phyloP scores from a whole-genome alignment of 2,888 invertebrate genomes.

The Drosophila subsilvestris region DNA sequence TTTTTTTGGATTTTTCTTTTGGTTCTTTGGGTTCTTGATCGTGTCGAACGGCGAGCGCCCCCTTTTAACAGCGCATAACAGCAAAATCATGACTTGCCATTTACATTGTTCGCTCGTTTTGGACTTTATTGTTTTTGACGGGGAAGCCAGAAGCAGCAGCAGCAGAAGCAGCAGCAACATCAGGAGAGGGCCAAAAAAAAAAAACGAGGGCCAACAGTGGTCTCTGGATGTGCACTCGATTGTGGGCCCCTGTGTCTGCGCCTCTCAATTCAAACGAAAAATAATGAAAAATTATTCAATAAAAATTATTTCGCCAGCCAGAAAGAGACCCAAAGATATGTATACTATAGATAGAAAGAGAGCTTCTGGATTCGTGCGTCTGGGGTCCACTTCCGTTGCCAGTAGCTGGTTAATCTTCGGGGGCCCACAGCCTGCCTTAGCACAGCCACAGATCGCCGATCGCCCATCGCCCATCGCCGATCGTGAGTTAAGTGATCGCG shows the following conservation, averaged over 20 bases:
- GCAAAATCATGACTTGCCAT: slow-evolving; percentile 83
- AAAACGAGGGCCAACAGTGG: slow-evolving; percentile 32
- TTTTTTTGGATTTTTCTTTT: slow-evolving; percentile 51
- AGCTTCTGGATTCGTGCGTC: slow-evolving; percentile 62
- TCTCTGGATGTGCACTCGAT: slow-evolving; percentile 42
- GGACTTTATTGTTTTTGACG: slow-evolving; percentile 83
- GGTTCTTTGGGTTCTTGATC: slow-evolving; percentile 80
- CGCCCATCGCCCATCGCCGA: slow-evolving; percentile 83
- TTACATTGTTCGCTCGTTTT: slow-evolving; percentile 83
- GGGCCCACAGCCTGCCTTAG: neutral
- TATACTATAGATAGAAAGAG: slow-evolving; percentile 5
- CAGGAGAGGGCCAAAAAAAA: slow-evolving; percentile 3
- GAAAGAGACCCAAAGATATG: slow-evolving; percentile 26
- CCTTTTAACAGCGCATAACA: slow-evolving; percentile 82
- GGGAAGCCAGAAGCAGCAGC: slow-evolving; percentile 18
- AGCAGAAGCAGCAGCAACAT: slow-evolving; percentile 28
- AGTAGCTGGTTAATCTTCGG: slow-evolving; percentile 78
- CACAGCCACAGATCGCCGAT: slow-evolving; percentile 55
- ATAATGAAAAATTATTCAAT: slow-evolving; percentile 84
- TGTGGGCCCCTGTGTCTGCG: slow-evolving; percentile 42
- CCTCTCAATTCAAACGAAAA: slow-evolving; percentile 78
- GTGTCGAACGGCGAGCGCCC: slow-evolving; percentile 83
- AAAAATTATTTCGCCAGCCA: slow-evolving; percentile 80
- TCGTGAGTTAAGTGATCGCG: slow-evolving; percentile 85
- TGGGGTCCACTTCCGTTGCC: slow-evolving; percentile 73